These are phyloP conservation scores for Gerris buenoi DNA, from an alignment of 1,140 invertebrate species.

Conservation along the genomic window DNA sequence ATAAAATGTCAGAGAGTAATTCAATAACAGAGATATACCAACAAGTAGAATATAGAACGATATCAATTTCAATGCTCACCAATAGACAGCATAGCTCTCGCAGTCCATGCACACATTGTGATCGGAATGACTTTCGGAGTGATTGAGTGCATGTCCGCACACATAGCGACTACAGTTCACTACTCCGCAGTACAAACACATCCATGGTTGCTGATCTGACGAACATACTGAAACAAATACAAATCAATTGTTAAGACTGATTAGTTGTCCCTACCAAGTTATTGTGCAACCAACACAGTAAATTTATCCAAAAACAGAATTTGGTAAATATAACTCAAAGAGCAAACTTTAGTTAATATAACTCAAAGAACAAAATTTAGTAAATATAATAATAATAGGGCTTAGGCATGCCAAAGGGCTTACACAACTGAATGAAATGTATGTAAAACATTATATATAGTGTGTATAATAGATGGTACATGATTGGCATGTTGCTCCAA, in stretches of 20 bases:
- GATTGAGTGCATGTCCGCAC: slow-evolving; percentile 56
- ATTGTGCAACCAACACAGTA: not conserved
- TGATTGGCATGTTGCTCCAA: no score
- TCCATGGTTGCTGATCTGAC: slow-evolving; percentile 51
- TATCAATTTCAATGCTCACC: no score
- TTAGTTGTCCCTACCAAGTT: not conserved
- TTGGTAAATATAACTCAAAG: not conserved
- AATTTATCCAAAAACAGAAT: no score
- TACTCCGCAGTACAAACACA: slow-evolving; percentile 56
- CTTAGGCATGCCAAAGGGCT: no score
- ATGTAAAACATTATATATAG: no score
- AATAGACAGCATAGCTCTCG: slow-evolving; percentile 55
- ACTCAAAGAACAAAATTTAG: not conserved
- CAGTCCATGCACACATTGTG: slow-evolving; percentile 64
- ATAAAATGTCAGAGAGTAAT: no score
- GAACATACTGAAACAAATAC: slow-evolving; percentile 52
- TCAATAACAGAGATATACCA: no score
- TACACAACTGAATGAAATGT: no score
- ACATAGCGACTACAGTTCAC: slow-evolving; percentile 64
- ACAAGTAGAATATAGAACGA: no score
- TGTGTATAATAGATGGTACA: no score
- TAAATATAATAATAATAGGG: not conserved
- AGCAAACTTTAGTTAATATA: not conserved
- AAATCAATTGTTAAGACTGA: slow-evolving; percentile 8
- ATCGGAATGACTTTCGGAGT: slow-evolving; percentile 43